A percentile compares a stretch with the other conserved stretches of the same genome.
Evolutionary conservation across 2,888 invertebrate species (phyloP).

Genomic region (Prenolepis imparis): DNA sequence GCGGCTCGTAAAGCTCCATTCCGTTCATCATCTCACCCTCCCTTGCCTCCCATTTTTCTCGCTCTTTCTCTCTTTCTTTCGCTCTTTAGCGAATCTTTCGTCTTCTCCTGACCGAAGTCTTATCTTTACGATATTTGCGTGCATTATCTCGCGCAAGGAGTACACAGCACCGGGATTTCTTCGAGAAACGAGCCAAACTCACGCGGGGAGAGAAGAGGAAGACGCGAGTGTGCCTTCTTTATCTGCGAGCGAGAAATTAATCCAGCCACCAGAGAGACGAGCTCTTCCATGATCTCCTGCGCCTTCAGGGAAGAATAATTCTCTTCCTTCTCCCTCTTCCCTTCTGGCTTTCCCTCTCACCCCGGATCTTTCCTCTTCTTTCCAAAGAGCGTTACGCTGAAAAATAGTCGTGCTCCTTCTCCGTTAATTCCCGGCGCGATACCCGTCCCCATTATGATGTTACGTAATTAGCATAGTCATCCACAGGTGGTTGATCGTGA

Average conservation of each 20-base stretch:
- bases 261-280: conserved; percentile 63
- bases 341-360: background rate
- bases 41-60: conserved; percentile 5
- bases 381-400: conserved; percentile 61
- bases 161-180: conserved; percentile 76
- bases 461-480: conserved; percentile 78
- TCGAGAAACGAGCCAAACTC: conserved; percentile 50
- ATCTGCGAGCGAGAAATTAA: conserved; percentile 68
- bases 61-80: conserved; percentile 18
- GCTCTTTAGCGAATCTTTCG: conserved; percentile 36
- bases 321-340: background rate
- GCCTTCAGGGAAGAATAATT: conserved; percentile 44
- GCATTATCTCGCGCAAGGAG: conserved; percentile 82
- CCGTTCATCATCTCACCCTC: conserved; percentile 24
- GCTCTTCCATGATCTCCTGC: conserved; percentile 42
- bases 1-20: conserved; percentile 43
- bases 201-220: conserved; percentile 38
- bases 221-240: conserved; percentile 57
- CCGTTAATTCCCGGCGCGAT: conserved; percentile 62
- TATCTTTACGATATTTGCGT: conserved; percentile 86
- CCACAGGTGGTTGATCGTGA: conserved; percentile 78
- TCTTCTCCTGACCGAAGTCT: conserved; percentile 65
- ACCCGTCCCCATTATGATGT: conserved; percentile 72
- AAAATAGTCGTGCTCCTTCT: conserved; percentile 70
- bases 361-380: background rate